phyloP scores from a whole-genome alignment of 2,797 vertebrate genomes.

The Rhinella marina region DNA sequence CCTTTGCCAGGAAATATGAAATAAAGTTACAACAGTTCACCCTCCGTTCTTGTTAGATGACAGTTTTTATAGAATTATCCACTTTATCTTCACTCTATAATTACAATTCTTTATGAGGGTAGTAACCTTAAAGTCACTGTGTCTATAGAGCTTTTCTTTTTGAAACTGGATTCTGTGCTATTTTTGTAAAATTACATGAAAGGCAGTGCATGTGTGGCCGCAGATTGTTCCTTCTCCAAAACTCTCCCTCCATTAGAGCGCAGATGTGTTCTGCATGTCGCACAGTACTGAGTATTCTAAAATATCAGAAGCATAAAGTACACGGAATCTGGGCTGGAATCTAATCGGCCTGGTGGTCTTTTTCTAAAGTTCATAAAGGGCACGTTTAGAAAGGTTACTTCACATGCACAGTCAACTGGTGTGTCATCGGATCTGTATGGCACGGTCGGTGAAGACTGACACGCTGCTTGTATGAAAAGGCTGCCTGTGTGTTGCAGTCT shows the following conservation, averaged over 20 bases:
- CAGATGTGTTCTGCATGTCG: constrained; percentile 33
- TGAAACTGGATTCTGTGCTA: constrained; percentile 29
- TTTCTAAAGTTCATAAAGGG: constrained; percentile 19
- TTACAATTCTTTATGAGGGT: not conserved
- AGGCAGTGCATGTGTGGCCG: constrained; percentile 34
- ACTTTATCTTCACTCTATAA: constrained; percentile 33
- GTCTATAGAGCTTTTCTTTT: constrained; percentile 23
- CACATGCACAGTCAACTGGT: constrained; percentile 44
- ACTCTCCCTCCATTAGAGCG: constrained; percentile 7
- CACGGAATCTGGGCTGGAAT: not conserved
- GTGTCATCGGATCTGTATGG: constrained; percentile 51
- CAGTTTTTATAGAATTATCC: constrained; percentile 3
- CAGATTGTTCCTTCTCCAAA: constrained; percentile 27
- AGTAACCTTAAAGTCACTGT: not conserved
- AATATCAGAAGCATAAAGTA: constrained; percentile 5
- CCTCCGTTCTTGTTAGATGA: not conserved
- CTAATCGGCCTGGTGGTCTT: constrained; percentile 1
- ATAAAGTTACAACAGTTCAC: not conserved
- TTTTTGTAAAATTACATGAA: constrained; percentile 52
- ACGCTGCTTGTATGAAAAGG: constrained; percentile 39
- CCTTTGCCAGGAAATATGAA: not conserved
- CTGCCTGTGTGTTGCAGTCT: constrained; percentile 41
- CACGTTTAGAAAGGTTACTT: constrained; percentile 3
- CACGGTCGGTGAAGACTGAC: not conserved
- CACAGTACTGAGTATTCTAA: not conserved